Evolutionary conservation across 2,888 invertebrate species (phyloP).

Genomic region (Lasioglossum leucozonium): DNA sequence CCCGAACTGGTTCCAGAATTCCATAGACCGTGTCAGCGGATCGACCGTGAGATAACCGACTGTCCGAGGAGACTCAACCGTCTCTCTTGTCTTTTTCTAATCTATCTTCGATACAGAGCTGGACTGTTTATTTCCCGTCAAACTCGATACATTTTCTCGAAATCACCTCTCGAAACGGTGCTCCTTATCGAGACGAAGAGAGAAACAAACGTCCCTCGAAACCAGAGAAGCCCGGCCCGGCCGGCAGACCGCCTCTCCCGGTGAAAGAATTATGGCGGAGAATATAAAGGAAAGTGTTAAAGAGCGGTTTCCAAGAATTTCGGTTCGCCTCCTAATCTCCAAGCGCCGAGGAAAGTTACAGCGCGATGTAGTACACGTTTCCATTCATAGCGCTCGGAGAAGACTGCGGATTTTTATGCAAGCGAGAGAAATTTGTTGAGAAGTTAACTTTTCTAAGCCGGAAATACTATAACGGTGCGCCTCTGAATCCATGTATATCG

Average conservation of each 20-base stretch:
- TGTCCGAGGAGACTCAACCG: conserved; percentile 36
- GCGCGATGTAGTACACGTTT: not conserved
- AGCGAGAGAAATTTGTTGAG: too few species aligned
- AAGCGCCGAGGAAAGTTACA: conserved; percentile 29
- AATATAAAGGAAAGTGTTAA: not conserved
- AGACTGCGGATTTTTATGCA: too few species aligned
- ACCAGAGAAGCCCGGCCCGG: not conserved
- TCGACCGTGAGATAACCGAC: conserved; percentile 72
- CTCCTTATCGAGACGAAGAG: conserved; percentile 15
- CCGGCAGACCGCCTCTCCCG: not conserved
- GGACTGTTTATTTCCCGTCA: conserved; percentile 24
- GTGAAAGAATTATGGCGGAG: not conserved
- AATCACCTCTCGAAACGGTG: conserved; percentile 22
- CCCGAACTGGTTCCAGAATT: conserved; percentile 75
- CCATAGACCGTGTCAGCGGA: conserved; percentile 72
- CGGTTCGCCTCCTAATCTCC: conserved; percentile 50
- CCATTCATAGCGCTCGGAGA: not conserved
- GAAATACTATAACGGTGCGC: too few species aligned
- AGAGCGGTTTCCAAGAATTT: not conserved
- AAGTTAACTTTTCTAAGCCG: too few species aligned
- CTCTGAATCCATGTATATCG: too few species aligned
- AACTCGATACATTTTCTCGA: conserved; percentile 24
- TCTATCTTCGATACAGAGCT: conserved; percentile 54
- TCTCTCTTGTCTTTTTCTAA: conserved; percentile 52
- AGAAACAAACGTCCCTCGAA: not conserved